These are phyloP conservation scores for Acanthaster planci DNA, from an alignment of 35 echinoderm and acorn worm species.

Conservation along the genomic window DNA sequence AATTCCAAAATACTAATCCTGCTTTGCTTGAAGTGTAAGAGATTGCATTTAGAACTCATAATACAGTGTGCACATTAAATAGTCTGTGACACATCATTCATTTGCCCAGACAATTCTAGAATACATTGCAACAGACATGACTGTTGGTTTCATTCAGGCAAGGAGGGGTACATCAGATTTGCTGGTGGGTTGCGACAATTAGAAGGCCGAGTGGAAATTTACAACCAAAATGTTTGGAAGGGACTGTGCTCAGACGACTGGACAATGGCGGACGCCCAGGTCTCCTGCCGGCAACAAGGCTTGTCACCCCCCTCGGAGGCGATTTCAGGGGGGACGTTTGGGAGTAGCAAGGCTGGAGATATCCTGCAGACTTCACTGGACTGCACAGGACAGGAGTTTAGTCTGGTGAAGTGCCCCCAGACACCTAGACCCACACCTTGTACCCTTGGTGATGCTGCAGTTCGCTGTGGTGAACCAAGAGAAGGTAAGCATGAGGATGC, in stretches of 20 bases:
- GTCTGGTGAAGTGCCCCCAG: background rate
- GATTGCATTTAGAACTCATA: too few species aligned
- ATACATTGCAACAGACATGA: too few species aligned
- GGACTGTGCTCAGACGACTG: background rate
- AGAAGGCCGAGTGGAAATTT: background rate
- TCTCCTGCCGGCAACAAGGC: conserved; percentile 2
- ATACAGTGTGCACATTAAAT: too few species aligned
- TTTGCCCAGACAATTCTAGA: too few species aligned
- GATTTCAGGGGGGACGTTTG: background rate
- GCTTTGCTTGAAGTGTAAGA: too few species aligned
- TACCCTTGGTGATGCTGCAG: background rate
- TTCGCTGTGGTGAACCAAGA: background rate
- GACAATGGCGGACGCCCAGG: background rate
- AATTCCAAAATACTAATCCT: too few species aligned
- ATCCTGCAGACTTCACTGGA: background rate
- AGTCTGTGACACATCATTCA: too few species aligned
- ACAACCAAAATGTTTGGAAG: conserved; percentile 5
- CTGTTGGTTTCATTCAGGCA: background rate
- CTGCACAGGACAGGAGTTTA: background rate
- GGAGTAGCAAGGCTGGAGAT: background rate
- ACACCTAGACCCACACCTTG: background rate
- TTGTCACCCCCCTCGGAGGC: background rate
- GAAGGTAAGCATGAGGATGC: background rate
- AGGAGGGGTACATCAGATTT: background rate
- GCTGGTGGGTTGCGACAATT: background rate